Percentiles rank a stretch among this genome's conserved stretches.
Evolutionary conservation across 2,113 vertebrate species (phyloP).

Genomic region (Trogon surrucura): DNA sequence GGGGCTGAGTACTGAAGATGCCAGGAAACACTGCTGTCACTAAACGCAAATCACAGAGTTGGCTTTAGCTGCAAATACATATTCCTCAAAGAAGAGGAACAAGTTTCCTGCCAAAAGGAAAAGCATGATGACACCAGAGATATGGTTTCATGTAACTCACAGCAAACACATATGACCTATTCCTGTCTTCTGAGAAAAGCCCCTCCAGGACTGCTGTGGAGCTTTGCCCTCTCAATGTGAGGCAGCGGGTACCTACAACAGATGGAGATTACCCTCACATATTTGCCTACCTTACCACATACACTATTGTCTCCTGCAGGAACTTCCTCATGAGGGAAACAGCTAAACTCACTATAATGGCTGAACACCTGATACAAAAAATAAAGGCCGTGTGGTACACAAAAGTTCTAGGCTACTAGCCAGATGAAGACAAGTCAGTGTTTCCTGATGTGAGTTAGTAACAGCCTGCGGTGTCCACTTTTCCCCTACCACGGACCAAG

Average conservation of each 20-base stretch:
- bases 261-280: neutral
- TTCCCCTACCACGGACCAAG: neutral
- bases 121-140: neutral
- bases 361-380: conserved; percentile 47
- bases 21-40: neutral
- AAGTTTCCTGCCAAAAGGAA: neutral
- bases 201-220: neutral
- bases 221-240: neutral
- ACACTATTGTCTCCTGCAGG: conserved; percentile 33
- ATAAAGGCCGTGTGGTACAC: conserved; percentile 32
- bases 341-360: conserved; percentile 29
- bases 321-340: conserved; percentile 50
- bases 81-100: neutral
- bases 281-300: neutral
- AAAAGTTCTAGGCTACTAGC: conserved; percentile 27
- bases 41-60: neutral
- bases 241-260: neutral
- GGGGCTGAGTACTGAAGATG: neutral
- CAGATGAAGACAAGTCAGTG: neutral
- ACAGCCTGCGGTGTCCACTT: neutral
- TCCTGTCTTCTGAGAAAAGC: neutral
- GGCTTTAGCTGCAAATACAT: neutral
- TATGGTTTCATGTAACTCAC: neutral
- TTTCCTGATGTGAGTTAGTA: neutral
- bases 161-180: neutral